phyloP scores from a whole-genome alignment of 1,140 invertebrate species.

The Araneus ventricosus region DNA sequence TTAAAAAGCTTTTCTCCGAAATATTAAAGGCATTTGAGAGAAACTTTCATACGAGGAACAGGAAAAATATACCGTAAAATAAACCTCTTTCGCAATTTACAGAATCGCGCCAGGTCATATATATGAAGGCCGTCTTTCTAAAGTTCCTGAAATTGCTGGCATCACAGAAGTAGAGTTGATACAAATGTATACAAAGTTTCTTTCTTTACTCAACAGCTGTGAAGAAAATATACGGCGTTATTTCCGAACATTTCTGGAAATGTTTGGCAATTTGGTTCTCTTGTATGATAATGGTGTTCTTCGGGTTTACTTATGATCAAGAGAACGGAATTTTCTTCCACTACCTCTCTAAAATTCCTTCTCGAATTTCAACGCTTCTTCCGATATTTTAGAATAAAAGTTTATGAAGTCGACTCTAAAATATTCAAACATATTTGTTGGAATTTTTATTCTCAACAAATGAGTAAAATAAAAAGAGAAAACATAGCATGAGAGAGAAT shows the following conservation, averaged over 20 bases:
- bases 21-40: not conserved
- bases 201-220: constrained; percentile 5
- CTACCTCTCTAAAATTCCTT: not conserved
- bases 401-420: not conserved
- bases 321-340: not conserved
- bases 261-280: not conserved
- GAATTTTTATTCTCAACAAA: too few relatives aligned
- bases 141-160: not conserved
- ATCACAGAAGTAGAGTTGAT: not conserved
- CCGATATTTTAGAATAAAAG: not conserved
- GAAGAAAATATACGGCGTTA: not conserved
- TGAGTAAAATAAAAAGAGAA: too few relatives aligned
- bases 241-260: not conserved
- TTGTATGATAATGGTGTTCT: constrained; percentile 28
- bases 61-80: not conserved
- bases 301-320: not conserved
- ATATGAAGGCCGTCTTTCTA: not conserved
- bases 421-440: not conserved
- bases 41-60: not conserved
- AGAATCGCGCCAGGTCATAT: not conserved
- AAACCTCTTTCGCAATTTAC: not conserved
- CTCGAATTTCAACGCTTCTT: not conserved
- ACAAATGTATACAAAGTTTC: constrained; percentile 17
- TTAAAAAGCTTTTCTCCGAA: not conserved
- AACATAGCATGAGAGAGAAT: too few relatives aligned